Base-by-base conservation (phyloP, 53 echinoderm and acorn worm species). In the Holothuria scabra region DNA sequence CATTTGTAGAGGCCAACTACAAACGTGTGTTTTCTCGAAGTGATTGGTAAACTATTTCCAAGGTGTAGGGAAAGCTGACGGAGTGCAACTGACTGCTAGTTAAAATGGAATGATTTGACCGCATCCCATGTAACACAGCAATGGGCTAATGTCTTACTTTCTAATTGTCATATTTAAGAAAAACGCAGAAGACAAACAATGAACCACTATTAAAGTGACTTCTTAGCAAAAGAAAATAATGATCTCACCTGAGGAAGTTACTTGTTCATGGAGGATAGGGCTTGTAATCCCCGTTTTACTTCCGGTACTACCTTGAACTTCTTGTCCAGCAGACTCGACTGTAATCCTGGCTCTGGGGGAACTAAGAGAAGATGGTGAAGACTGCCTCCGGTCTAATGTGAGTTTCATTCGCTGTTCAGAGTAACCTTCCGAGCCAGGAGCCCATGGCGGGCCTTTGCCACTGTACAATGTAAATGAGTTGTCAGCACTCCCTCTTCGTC, bases 301-400 rank as follows among this genome's bases (percentile, higher is more conserved):
- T 67, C 68, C 68, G 33, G 12, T 33, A 67, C 18, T 67, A 19
- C 34, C 37, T 33, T 16, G 21, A 29, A 2, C n/a, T 30, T 37
- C 68, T 70, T 70, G 44, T n/a, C n/a, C 20, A 46, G 5, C 70
- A 37, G 44, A 22, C 19, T 70, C 44, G 18, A 35, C 16, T 13
- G 19, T 31, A 21, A 41, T 38, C 18, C 46, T 70, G 23, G 44
- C 25, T 20, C n/a, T 31, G 9, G 76, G 76, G 12, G 58, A 24
- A 8, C 81, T 37, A 11, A 81, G 44, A 31, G 89, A 89, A n/a
- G 89, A 89, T 41, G 89, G 89, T 35, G 80, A 89, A 66, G 89
- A 89, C 80, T 80, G 85, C 89, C 89, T 89, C 59, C 89, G 85
- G 81, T 89, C 89, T 85, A 89, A 80, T 84, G 78, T 89, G 78